These are phyloP conservation scores for Alligator sinensis DNA, from an alignment of 2,113 vertebrate genomes.

Conservation along the genomic window DNA sequence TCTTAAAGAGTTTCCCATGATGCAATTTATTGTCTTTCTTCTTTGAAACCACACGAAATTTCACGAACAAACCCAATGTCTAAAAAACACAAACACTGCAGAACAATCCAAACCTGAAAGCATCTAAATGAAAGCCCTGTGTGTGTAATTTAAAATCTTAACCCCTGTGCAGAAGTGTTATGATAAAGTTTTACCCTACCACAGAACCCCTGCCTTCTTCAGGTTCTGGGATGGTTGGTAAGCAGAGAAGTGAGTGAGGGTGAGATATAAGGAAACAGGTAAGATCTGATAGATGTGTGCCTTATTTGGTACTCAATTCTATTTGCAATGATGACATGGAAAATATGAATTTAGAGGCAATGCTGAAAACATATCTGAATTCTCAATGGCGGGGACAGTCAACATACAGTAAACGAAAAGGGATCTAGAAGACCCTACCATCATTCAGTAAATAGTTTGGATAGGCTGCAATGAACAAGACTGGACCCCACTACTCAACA, in stretches of 20 bases:
- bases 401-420: background rate
- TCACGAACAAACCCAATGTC: slow-evolving; percentile 30
- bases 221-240: slow-evolving; percentile 11
- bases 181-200: slow-evolving; percentile 44
- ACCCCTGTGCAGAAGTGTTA: background rate
- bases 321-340: background rate
- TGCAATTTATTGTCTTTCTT: accelerated
- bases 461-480: background rate
- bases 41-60: slow-evolving; percentile 57
- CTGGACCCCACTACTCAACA: background rate
- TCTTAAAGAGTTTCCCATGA: slow-evolving; percentile 20
- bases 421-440: background rate
- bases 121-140: slow-evolving; percentile 42
- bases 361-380: background rate
- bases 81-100: slow-evolving; percentile 7
- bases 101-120: slow-evolving; percentile 11
- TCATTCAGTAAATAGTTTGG: background rate
- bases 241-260: slow-evolving; percentile 10
- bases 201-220: slow-evolving; percentile 50
- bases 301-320: background rate
- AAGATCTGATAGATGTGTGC: slow-evolving; percentile 35
- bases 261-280: slow-evolving; percentile 12
- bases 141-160: background rate
- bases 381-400: slow-evolving; percentile 9
- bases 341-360: background rate